phyloP scores from a whole-genome alignment of 92 coral and sea anemone genomes.

The Palythoa heliodiscus region DNA sequence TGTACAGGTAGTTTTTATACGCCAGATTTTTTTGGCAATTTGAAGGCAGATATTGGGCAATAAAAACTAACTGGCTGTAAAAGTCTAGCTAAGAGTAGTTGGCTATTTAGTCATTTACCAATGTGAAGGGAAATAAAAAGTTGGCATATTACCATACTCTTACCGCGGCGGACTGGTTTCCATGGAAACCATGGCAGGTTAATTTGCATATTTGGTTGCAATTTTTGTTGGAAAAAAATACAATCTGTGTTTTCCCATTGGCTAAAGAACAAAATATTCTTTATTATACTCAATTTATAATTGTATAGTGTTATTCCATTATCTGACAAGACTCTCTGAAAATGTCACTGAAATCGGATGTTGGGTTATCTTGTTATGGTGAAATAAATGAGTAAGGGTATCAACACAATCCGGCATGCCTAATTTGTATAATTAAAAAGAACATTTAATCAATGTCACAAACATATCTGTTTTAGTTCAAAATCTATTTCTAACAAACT shows the following conservation, averaged over 20 bases:
- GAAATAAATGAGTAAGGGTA: background rate
- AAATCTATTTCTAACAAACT: background rate
- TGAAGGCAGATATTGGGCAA: conserved; percentile 11
- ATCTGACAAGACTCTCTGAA: conserved; percentile 9
- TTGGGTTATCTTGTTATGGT: background rate
- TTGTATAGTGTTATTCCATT: conserved; percentile 15
- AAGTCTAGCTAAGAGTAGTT: conserved; percentile 6
- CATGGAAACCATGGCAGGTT: conserved; percentile 5
- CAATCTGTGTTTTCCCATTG: background rate
- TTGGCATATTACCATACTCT: conserved; percentile 2
- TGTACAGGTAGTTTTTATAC: too few species aligned
- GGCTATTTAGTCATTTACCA: conserved; percentile 15
- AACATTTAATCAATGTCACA: conserved; percentile 2
- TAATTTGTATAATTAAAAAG: conserved; percentile 7
- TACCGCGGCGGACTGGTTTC: background rate
- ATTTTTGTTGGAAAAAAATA: background rate
- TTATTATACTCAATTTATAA: background rate
- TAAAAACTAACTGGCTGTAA: conserved; percentile 4
- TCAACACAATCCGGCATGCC: conserved; percentile 2
- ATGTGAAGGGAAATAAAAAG: background rate
- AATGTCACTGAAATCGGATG: conserved; percentile 6
- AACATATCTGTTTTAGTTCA: conserved; percentile 5
- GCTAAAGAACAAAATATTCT: conserved; percentile 9
- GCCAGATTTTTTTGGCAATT: conserved; percentile 19
- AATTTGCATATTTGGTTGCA: background rate